Base-by-base conservation (phyloP, 2,797 vertebrate genomes). In the Paguma larvata region DNA sequence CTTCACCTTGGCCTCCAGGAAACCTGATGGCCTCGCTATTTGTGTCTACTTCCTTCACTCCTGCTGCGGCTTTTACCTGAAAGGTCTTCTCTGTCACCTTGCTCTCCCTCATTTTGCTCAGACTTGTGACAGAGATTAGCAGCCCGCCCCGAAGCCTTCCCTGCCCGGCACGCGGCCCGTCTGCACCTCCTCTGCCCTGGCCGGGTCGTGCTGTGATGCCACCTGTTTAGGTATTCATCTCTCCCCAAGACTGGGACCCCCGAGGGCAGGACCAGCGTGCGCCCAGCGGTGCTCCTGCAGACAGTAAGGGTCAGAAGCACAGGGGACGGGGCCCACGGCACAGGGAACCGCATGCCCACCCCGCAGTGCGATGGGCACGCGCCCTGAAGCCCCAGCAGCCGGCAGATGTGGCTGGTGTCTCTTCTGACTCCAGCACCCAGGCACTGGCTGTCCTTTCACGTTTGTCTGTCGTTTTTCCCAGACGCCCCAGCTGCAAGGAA, bases 331-430 rank as follows among this genome's bases (percentile, higher is more conserved):
- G 56, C 25, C 25, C 15, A 16, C 19, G 1, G 34, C 34, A 9
- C 44, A 16, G 48, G 48, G 13, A 30, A 23, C 85, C 85, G 34
- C 53, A 34, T 0, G 13, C 8, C 62, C 21, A 23, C 34, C 62
- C 48, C 0, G 16, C 3, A 23, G 30, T 2, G 8, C 41, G 44
- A 41, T 3, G 1, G 4, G 2, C 5, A 1, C 38, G 56, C n/a
- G 34, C 70, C 23, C 21, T 3, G 51, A 70, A 77, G 14, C 51
- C 14, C 51, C 56, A n/a, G 41, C 25, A 46, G 38, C 14, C 2
- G 0, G 6, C 2, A 79, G 44, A 65, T 2, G 10, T 16, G 16
- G 1, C 19, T 5, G 13, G 5, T 4, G n/a, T 46, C 63, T 14
- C 44, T 38, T 67, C 34, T 25, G 46, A 14, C 25, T 34, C 56